Conservation (phyloP, 2,888 invertebrate genomes). For the Dichetophora obliterata region DNA sequence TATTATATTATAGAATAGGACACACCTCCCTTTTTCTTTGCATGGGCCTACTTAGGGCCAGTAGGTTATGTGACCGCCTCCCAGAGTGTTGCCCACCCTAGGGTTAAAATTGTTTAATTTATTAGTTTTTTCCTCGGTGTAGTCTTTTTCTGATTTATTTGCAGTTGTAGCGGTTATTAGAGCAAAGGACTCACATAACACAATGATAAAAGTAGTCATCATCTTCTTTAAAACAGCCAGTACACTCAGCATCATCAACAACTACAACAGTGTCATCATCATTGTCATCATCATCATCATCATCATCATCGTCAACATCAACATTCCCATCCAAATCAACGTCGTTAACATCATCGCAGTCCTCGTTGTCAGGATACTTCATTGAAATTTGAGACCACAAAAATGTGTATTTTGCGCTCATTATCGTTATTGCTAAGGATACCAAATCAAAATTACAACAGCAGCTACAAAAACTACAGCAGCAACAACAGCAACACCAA, state of each 20-base stretch:
- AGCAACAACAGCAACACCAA: conserved; percentile 59
- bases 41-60: too few species aligned
- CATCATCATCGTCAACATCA: background rate
- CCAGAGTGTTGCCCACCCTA: too few species aligned
- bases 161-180: too few species aligned
- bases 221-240: background rate
- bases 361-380: conserved; percentile 61
- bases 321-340: conserved; percentile 19
- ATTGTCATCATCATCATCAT: conserved; percentile 1
- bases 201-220: background rate
- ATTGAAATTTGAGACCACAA: conserved; percentile 64
- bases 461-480: background rate
- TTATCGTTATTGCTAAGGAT: conserved; percentile 17
- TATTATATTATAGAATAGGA: too few species aligned
- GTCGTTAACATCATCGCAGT: conserved; percentile 3
- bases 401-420: conserved; percentile 48
- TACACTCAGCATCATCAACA: background rate
- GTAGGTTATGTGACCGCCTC: too few species aligned
- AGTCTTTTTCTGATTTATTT: too few species aligned
- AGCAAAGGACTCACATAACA: background rate
- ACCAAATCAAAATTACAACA: conserved; percentile 18
- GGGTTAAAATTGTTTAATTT: too few species aligned
- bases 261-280: background rate
- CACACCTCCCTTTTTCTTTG: too few species aligned
- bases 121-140: too few species aligned